Evolutionary conservation across 1,140 invertebrate species (phyloP).

Genomic region (Pteromalus puparum): DNA sequence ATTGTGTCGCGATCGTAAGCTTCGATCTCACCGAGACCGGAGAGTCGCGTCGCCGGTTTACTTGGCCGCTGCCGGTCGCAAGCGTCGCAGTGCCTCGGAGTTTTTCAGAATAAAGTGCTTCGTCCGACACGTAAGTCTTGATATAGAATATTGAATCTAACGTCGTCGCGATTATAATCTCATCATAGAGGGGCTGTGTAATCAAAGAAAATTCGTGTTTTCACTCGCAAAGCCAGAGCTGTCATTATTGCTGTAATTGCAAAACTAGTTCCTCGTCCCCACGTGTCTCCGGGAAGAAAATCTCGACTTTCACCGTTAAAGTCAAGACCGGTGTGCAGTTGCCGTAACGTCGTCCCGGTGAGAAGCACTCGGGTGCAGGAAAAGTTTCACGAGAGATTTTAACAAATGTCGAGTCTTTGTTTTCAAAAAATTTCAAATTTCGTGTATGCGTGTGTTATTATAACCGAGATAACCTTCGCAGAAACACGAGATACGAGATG

Average conservation of each 20-base stretch:
- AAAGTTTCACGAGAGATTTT: background rate
- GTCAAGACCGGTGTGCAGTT: background rate
- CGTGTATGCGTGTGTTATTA: no score
- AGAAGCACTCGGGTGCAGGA: no score
- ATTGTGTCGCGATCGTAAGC: background rate
- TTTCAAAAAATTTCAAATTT: no score
- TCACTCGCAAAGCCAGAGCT: background rate
- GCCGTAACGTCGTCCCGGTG: no score
- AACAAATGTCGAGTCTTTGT: no score
- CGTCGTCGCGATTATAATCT: no score
- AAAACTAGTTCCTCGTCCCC: background rate
- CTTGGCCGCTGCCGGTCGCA: background rate
- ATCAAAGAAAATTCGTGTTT: background rate
- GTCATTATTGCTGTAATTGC: background rate
- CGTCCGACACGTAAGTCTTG: background rate
- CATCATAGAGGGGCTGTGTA: no score
- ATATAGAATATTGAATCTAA: background rate
- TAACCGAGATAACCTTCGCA: background rate
- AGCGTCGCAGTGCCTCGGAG: background rate
- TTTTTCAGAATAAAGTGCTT: background rate
- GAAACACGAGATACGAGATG: constrained; percentile 42
- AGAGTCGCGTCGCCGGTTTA: background rate
- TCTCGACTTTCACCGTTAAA: constrained; percentile 14
- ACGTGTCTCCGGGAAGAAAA: background rate
- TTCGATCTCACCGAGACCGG: background rate